Evolutionary conservation across 2,113 vertebrate genomes (phyloP), one percentile per base, ranked within the genome.

Genomic region (Esox niger): DNA sequence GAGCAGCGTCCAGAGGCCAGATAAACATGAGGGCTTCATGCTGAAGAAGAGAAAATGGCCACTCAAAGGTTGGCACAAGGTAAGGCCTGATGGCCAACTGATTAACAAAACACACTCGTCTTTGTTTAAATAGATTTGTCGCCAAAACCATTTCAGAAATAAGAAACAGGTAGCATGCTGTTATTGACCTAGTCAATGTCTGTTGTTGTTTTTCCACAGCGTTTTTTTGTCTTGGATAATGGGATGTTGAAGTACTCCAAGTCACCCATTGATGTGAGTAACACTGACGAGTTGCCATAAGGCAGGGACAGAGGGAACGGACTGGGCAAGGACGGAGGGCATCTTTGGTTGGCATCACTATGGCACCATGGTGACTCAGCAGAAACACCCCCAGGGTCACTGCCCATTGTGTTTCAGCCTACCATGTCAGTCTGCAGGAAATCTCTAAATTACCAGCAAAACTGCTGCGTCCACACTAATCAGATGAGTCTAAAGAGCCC

Each of bases 31-130:
- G 86, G 97, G 97, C 11, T 98, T 98, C 84, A 98, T 99, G 96
- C 88, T 99, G 85, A 99, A 99, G 90, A 98, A 97, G 88, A 91
- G 97, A 88, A 99, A 99, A 92, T 99, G 97, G 97, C 97, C 97
- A 32, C 91, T 99, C 81, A 99, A 99, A 91, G 97, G 97, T 64
- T 98, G 96, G 97, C 96, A 98, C 89, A 99, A 99, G 95, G 97
- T 99, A 88, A 71, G 74, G 86, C 15, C 25, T 13, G 38, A 35
- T 9, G 23, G 27, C 47, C 62, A 35, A 63, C 13, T 0, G 6
- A 66, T 29, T 55, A 72, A 54, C 56, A 5, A 54, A 49, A 57
- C 54, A 79, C 6, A 66, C 52, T 58, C 17, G 13, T 21, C 15
- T 52, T 21, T n/a, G 59, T 58, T 33, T n/a, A n/a, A 20, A 59